Percentiles rank a stretch among this genome's conserved stretches.
These are phyloP conservation scores for Channallabes apus DNA, from an alignment of 2,797 vertebrate genomes.

Conservation along the genomic window DNA sequence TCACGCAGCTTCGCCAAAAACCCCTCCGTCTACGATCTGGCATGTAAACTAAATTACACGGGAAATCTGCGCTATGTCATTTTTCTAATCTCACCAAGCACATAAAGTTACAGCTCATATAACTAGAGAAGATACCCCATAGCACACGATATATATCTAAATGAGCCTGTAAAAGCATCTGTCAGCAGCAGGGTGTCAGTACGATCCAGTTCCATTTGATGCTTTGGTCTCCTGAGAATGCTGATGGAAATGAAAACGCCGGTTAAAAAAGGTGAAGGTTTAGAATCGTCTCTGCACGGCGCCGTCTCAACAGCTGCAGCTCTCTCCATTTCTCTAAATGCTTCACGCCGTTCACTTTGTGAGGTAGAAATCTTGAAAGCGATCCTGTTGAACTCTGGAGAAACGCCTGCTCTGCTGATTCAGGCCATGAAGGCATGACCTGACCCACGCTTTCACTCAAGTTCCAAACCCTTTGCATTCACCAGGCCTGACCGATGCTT, in stretches of 20 bases:
- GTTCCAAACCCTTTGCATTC: slow-evolving; percentile 59
- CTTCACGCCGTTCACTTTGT: slow-evolving; percentile 20
- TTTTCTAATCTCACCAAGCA: slow-evolving; percentile 27
- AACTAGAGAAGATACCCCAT: slow-evolving; percentile 21
- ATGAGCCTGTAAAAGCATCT: slow-evolving; percentile 33
- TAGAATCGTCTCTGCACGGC: slow-evolving; percentile 17
- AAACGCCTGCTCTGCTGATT: slow-evolving; percentile 46
- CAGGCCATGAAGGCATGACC: slow-evolving; percentile 51
- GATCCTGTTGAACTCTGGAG: slow-evolving; percentile 36
- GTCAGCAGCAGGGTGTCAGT: slow-evolving; percentile 35
- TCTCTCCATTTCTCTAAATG: slow-evolving; percentile 38
- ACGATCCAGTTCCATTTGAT: slow-evolving; percentile 33
- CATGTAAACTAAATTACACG: slow-evolving; percentile 42
- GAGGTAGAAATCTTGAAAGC: slow-evolving; percentile 45
- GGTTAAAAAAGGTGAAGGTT: slow-evolving; percentile 42
- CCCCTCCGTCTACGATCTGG: slow-evolving; percentile 32
- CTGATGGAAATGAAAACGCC: slow-evolving; percentile 1
- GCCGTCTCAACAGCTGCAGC: slow-evolving; percentile 45
- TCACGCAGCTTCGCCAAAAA: slow-evolving; percentile 12
- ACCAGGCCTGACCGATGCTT: slow-evolving; percentile 51
- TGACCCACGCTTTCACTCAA: slow-evolving; percentile 63
- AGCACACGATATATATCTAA: slow-evolving; percentile 22
- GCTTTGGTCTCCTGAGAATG: slow-evolving; percentile 19
- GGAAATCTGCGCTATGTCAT: slow-evolving; percentile 41
- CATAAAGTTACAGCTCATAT: slow-evolving; percentile 26